Evolutionary conservation across 2,797 vertebrate species (phyloP).

Genomic region (Carcharodon carcharias): DNA sequence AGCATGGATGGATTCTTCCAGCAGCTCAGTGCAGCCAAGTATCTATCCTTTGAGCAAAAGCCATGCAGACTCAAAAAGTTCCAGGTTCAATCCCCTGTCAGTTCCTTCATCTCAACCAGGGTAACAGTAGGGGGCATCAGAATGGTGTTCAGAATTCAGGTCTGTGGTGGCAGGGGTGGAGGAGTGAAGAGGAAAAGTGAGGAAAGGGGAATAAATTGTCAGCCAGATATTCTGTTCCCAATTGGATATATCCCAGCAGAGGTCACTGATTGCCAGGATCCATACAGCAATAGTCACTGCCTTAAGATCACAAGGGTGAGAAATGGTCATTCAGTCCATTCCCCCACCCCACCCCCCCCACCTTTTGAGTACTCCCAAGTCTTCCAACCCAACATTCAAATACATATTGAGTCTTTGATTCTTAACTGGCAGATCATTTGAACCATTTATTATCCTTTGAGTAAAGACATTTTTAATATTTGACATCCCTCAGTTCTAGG

Average conservation of each 20-base stretch:
- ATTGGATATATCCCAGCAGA: not conserved
- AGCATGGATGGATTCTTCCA: not conserved
- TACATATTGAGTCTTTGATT: not conserved
- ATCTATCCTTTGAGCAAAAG: not conserved
- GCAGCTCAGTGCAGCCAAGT: not conserved
- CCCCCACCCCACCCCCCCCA: too few species aligned
- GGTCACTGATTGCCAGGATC: not conserved
- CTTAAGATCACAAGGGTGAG: not conserved
- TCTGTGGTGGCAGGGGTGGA: not conserved
- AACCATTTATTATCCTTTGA: not conserved
- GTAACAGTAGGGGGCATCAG: not conserved
- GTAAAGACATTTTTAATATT: not conserved
- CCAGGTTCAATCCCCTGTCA: not conserved
- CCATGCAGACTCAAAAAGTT: not conserved
- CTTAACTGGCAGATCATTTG: not conserved
- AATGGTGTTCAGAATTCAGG: not conserved
- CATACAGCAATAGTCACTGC: not conserved
- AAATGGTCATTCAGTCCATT: not conserved
- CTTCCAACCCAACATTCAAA: not conserved
- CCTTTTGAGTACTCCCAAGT: not conserved
- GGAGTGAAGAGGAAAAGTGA: not conserved
- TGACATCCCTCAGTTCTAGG: not conserved
- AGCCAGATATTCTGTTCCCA: not conserved
- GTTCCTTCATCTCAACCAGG: not conserved
- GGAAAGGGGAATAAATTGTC: not conserved